Evolutionary conservation across 2,113 vertebrate species (phyloP).

Genomic region (Dendropsophus ebraccatus): DNA sequence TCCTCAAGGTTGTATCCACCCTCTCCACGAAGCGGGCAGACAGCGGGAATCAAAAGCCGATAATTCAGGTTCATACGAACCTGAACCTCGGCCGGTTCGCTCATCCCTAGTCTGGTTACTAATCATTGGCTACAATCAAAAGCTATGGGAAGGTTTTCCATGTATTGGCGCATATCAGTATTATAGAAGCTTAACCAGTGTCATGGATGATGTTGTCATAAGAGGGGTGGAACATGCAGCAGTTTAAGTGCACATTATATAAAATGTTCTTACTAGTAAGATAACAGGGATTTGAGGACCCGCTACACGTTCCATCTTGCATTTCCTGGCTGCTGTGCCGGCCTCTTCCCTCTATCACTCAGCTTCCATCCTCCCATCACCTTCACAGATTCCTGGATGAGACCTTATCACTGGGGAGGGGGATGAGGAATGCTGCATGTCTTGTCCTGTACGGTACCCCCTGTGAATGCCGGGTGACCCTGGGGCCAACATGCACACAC

Average conservation of each 20-base stretch:
- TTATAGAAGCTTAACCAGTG: too few species aligned
- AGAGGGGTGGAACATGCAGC: neutral
- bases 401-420: constrained; percentile 23
- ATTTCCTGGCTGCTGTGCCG: neutral
- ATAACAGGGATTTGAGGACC: neutral
- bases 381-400: constrained; percentile 3
- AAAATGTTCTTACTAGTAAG: neutral
- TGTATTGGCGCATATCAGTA: too few species aligned
- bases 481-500: constrained; percentile 1
- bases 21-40: too few species aligned
- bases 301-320: neutral
- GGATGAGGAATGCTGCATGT: constrained; percentile 29
- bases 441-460: constrained; percentile 20
- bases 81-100: too few species aligned
- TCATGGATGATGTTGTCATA: too few species aligned
- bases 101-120: too few species aligned
- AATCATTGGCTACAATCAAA: too few species aligned
- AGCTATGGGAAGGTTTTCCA: too few species aligned
- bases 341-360: neutral
- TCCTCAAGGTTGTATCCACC: too few species aligned
- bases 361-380: neutral
- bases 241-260: neutral
- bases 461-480: constrained; percentile 10
- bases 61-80: too few species aligned
- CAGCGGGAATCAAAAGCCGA: too few species aligned